Evolutionary conservation across 2,113 vertebrate species (phyloP), one percentile per base, ranked within the genome.

Genomic region (Cettia cetti): DNA sequence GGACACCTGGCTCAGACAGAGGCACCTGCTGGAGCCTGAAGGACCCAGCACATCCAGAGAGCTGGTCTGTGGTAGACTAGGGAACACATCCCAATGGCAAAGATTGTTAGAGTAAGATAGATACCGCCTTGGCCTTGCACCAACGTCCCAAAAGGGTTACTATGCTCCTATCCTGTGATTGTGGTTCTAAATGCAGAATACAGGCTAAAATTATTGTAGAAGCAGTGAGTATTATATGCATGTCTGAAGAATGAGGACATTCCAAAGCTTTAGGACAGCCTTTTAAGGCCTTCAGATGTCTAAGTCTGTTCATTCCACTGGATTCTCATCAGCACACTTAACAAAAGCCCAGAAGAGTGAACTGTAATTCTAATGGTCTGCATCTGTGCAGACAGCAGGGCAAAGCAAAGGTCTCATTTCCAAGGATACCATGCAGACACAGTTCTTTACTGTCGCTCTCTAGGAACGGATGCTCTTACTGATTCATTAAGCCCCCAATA

Each of bases 401-500:
- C 88, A 89, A 89, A 82, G 49, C 1, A 8, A 86, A 92, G 95
- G 94, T 69, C 80, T 91, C 45, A 82, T 75, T 93, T 89, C 90
- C 92, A 96, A 96, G 90, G 88, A 92, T 53, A 86, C 11, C 13
- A 37, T 0, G 44, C 50, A 92, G 94, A 92, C 80, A 82, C 50
- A 26, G 86, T 7, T 83, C 77, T 95, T 94, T 79, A 94, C 65
- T 61, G 69, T 68, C 7, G 0, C 79, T 84, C 72, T 95, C 82
- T 19, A 94, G 80, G 90, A 96, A 94, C 0, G n/a, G 80, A 84
- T 30, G 72, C 37, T 75, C 56, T 92, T 9, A 2, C 64, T 20
- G 61, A 97, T 85, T 95, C 83, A 94, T 95, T 96, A 96, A 86
- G 49, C 11, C 40, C 31, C 56, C 77, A 96, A 92, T 96, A 97